Conservation (phyloP, 2,113 vertebrate species). For the Microtus ochrogaster region DNA sequence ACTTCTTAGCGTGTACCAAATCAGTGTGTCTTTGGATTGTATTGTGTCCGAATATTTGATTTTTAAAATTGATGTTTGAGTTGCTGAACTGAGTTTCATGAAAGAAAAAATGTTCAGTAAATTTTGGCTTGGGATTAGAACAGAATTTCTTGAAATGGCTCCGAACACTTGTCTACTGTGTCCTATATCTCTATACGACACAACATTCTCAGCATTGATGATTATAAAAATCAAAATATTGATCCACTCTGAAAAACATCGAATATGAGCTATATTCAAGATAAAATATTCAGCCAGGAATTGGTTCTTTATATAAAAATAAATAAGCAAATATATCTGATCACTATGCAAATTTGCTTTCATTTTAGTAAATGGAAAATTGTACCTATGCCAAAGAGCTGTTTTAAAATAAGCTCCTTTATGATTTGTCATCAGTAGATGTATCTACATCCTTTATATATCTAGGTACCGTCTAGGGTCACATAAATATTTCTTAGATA, state of each 20-base stretch:
- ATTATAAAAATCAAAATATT: conserved; percentile 5
- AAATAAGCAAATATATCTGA: not conserved
- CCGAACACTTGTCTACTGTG: not conserved
- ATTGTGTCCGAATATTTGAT: not conserved
- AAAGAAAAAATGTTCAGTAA: not conserved
- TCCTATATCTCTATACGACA: not conserved
- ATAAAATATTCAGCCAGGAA: not conserved
- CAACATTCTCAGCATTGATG: not conserved
- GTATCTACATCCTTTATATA: too few species aligned
- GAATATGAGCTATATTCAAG: not conserved
- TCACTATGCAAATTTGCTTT: not conserved
- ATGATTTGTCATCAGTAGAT: not conserved
- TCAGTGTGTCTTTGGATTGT: not conserved
- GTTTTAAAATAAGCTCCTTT: not conserved
- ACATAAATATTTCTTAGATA: not conserved
- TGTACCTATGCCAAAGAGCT: not conserved
- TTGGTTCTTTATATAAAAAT: not conserved
- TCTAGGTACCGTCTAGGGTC: not conserved
- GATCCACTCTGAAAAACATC: not conserved
- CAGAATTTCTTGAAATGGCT: not conserved
- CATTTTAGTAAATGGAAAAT: not conserved
- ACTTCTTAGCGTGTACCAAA: not conserved
- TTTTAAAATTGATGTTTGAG: not conserved
- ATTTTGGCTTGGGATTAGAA: not conserved
- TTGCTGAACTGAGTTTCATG: not conserved